Evolutionary conservation across 2,888 invertebrate species (phyloP), one percentile per base, ranked within the genome.

Genomic region (Philereme vetulata): DNA sequence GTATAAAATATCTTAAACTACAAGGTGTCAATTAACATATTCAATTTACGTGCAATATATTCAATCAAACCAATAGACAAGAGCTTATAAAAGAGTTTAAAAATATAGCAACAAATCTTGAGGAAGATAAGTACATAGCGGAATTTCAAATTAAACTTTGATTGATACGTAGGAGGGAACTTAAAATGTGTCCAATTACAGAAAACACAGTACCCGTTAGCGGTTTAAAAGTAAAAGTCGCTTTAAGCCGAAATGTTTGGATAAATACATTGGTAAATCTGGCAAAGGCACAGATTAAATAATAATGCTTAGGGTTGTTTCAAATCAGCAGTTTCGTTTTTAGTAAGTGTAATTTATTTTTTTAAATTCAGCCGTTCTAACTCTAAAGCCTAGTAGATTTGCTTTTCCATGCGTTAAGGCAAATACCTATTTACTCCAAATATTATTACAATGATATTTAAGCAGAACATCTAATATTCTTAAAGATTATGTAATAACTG

Each of bases 101-200:
- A 57, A 66, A 62, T 57, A 52, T 48, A 62, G 55, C 56, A 64
- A 62, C 60, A 64, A 60, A 64, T 57, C 62, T 57, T 48, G 48
- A 49, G 9, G 46, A 60, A 58, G 53, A 55, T 52, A 46, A 63
- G 62, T 67, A 62, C 64, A 64, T 61, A 65, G 63, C 58, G 60
- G 67, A 66, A 61, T 68, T 64, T 60, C 54, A 61, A 58, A 71
- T 66, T 65, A 60, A 65, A 60, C 49, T 58, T 66, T 64, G 64
- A 77, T 72, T 74, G 68, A 68, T 72, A 77, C 75, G 81, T 80
- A 76, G 80, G 81, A 75, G 78, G 77, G 56, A 72, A 70, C 71
- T 70, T 72, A 75, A 77, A 80, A 76, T 76, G 67, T 77, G 76
- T 76, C 74, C 78, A 78, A 80, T 81, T 80, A 80, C 76, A 70